phyloP scores from a whole-genome alignment of 2,113 vertebrate genomes.

The Elgaria multicarinata region DNA sequence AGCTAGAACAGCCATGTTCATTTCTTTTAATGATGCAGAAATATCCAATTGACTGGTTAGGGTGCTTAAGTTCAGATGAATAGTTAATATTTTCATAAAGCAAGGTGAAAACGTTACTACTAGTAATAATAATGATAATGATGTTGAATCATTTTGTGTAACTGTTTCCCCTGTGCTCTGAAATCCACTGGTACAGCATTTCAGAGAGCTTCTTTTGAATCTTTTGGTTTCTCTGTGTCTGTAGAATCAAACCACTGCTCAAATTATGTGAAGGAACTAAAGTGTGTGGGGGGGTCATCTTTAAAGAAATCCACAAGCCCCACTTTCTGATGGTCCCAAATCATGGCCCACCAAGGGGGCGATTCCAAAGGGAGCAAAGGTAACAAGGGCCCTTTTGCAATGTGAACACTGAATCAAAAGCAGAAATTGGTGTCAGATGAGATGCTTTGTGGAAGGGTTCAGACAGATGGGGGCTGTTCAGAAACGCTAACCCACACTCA shows the following conservation, averaged over 20 bases:
- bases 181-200: slow-evolving; percentile 39
- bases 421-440: slow-evolving; percentile 36
- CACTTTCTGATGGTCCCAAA: background rate
- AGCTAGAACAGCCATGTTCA: background rate
- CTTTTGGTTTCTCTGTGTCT: slow-evolving; percentile 24
- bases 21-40: background rate
- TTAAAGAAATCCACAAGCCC: background rate
- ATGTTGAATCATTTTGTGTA: background rate
- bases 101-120: background rate
- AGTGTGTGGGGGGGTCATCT: too few species aligned
- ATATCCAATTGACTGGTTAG: background rate
- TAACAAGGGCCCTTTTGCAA: background rate
- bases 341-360: too few species aligned
- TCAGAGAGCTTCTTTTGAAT: slow-evolving; percentile 38
- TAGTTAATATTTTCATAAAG: background rate
- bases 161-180: background rate
- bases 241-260: slow-evolving; percentile 34
- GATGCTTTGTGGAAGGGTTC: slow-evolving; percentile 54
- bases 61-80: slow-evolving; percentile 20
- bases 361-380: too few species aligned
- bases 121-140: background rate
- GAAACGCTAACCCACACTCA: too few species aligned
- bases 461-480: too few species aligned
- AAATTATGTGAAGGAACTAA: background rate
- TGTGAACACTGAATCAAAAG: background rate